Evolutionary conservation across 1,140 invertebrate species (phyloP).

Genomic region (Drosophila prosaltans): DNA sequence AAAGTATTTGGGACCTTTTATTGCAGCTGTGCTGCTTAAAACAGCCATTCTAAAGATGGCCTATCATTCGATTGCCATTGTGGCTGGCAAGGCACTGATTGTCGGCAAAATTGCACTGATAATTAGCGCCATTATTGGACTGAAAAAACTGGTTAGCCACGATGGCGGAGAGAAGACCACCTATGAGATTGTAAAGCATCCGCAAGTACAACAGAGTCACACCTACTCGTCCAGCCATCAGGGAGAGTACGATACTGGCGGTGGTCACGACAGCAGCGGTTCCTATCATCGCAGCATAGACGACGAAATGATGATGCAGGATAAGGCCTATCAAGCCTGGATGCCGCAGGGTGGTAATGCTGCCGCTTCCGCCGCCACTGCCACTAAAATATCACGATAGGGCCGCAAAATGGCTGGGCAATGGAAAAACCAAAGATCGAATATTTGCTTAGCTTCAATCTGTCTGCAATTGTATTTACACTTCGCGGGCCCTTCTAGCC

Average conservation of each 20-base stretch:
- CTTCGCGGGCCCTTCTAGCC: constrained; percentile 41
- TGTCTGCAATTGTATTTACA: constrained; percentile 70
- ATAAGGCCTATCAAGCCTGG: constrained; percentile 85
- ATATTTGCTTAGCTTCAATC: constrained; percentile 61
- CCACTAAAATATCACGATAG: constrained; percentile 58
- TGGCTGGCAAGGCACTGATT: constrained; percentile 88
- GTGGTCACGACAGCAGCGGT: constrained; percentile 84
- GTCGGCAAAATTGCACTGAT: constrained; percentile 87
- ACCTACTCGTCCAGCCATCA: constrained; percentile 90
- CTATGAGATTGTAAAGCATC: constrained; percentile 93
- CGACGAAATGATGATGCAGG: constrained; percentile 85
- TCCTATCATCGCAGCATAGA: constrained; percentile 87
- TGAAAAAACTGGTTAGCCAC: constrained; percentile 89
- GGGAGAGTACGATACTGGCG: constrained; percentile 87
- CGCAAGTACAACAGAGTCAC: constrained; percentile 90
- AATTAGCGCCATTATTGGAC: constrained; percentile 88
- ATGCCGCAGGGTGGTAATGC: constrained; percentile 56
- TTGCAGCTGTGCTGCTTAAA: constrained; percentile 87
- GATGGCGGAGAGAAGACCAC: constrained; percentile 90
- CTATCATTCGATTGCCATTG: constrained; percentile 89
- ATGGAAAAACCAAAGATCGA: constrained; percentile 64
- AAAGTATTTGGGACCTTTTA: constrained; percentile 85
- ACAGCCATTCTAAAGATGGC: constrained; percentile 88
- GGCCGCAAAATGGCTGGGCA: neutral
- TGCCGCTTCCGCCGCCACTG: constrained; percentile 15